A percentile compares a stretch with the other conserved stretches of the same genome.
Evolutionary conservation across 2,888 invertebrate genomes (phyloP).

Genomic region (Drosophila fulvimacula): DNA sequence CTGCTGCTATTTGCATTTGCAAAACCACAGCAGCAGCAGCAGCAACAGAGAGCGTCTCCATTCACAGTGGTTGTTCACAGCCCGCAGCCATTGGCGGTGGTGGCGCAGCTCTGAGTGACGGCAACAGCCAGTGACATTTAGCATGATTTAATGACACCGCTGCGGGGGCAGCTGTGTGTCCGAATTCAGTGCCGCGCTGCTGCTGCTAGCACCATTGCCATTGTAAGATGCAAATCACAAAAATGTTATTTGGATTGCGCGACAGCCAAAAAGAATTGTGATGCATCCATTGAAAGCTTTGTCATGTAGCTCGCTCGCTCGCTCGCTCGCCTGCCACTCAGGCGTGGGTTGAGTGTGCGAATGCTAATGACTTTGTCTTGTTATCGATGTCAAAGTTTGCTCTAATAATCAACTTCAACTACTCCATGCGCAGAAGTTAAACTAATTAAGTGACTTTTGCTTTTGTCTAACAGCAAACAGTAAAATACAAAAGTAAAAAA

Average conservation of each 20-base stretch:
- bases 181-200: slow-evolving; percentile 43
- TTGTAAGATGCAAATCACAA: slow-evolving; percentile 77
- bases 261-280: slow-evolving; percentile 36
- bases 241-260: slow-evolving; percentile 67
- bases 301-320: slow-evolving; percentile 56
- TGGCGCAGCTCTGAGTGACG: slow-evolving; percentile 60
- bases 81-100: slow-evolving; percentile 59
- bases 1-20: slow-evolving; percentile 69
- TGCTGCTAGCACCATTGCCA: slow-evolving; percentile 17
- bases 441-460: slow-evolving; percentile 73
- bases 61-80: slow-evolving; percentile 54
- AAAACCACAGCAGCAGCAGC: slow-evolving; percentile 47
- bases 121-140: slow-evolving; percentile 78
- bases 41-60: slow-evolving; percentile 15
- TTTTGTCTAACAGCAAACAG: slow-evolving; percentile 45
- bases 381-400: slow-evolving; percentile 77
- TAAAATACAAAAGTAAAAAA: slow-evolving; percentile 3
- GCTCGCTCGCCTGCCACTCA: neutral
- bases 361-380: slow-evolving; percentile 77
- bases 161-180: slow-evolving; percentile 46
- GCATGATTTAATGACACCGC: slow-evolving; percentile 80
- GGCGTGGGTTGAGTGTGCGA: slow-evolving; percentile 13
- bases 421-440: slow-evolving; percentile 38
- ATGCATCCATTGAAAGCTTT: slow-evolving; percentile 66
- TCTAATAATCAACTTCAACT: slow-evolving; percentile 73